Evolutionary conservation across 2,113 vertebrate genomes (phyloP).

Genomic region (Hippocampus mohnikei): DNA sequence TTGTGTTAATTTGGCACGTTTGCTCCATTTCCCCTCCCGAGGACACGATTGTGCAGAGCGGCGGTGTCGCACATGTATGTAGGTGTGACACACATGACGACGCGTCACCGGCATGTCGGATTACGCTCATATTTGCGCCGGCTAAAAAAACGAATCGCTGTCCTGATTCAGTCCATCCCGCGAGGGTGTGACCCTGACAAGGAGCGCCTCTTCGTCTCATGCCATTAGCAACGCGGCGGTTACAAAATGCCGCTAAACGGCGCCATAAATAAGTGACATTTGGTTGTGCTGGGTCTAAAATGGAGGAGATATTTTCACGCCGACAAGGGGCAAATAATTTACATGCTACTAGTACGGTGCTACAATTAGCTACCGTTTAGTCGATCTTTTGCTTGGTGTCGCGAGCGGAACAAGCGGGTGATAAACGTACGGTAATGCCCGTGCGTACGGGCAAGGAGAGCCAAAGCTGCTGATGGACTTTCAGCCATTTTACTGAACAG

Average conservation of each 20-base stretch:
- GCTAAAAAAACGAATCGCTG: slow-evolving; percentile 44
- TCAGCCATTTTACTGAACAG: not conserved
- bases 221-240: slow-evolving; percentile 19
- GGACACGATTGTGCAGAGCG: slow-evolving; percentile 52
- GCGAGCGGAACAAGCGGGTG: not conserved
- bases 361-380: not conserved
- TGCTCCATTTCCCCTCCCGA: slow-evolving; percentile 68
- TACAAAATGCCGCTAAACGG: not conserved
- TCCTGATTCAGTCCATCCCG: slow-evolving; percentile 38
- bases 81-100: slow-evolving; percentile 72
- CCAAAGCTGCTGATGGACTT: not conserved
- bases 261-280: slow-evolving; percentile 17
- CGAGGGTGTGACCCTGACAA: slow-evolving; percentile 29
- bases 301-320: not conserved
- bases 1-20: slow-evolving; percentile 70
- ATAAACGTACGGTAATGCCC: not conserved
- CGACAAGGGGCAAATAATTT: not conserved
- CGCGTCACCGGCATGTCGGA: slow-evolving; percentile 51
- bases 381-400: not conserved
- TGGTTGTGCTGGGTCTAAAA: slow-evolving; percentile 19
- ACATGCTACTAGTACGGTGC: not conserved
- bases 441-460: not conserved
- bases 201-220: slow-evolving; percentile 25
- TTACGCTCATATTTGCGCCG: slow-evolving; percentile 62
- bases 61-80: slow-evolving; percentile 48